Evolutionary conservation across 64 coral and sea anemone genomes (phyloP), one percentile per base, ranked within the genome.

Genomic region (Catalaphyllia jardinei): DNA sequence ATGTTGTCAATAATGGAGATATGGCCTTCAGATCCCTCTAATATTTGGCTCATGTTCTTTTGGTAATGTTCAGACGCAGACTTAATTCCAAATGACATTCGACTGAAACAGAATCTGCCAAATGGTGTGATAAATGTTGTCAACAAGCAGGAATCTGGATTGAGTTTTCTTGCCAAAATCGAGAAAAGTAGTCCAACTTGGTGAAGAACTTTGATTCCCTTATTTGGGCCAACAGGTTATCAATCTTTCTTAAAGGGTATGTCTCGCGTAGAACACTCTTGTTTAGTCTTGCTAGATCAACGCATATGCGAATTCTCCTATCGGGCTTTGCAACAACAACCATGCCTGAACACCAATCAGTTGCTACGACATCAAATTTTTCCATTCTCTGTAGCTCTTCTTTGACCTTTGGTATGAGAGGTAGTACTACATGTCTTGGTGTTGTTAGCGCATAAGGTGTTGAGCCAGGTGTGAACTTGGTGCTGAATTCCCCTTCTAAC

Each of bases 311-410:
- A 10, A 82, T 79, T 72, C 24, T 71, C 11, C 72, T 77, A 49
- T 89, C 78, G 14, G 30, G 60, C 64, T 89, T 89, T 9, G 76
- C 77, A 46, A 89, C 62, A 33, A 89, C 76, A 79, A 89, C 88
- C 51, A 89, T 89, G 12, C 75, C 39, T 72, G 88, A 77, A 80
- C 76, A 89, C 88, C 62, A 80, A 22, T 89, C 76, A 15, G 88
- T 89, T 15, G 88, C 35, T 63, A 78, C 1, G 73, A 87, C 31
- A 9, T 67, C 65, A 49, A 72, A 67, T n/a, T 31, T 29, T 67
- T 87, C 60, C 49, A 87, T 31, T 55, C 84, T 39, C 67, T 73
- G 54, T 22, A 87, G 67, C 42, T 87, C 84, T 60, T 87, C 24
- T 87, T 73, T 87, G 30, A 87, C 84, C 8, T 87, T 73, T 1